Conservation (phyloP, 2,888 invertebrate genomes). For the Epistrophe eligans region DNA sequence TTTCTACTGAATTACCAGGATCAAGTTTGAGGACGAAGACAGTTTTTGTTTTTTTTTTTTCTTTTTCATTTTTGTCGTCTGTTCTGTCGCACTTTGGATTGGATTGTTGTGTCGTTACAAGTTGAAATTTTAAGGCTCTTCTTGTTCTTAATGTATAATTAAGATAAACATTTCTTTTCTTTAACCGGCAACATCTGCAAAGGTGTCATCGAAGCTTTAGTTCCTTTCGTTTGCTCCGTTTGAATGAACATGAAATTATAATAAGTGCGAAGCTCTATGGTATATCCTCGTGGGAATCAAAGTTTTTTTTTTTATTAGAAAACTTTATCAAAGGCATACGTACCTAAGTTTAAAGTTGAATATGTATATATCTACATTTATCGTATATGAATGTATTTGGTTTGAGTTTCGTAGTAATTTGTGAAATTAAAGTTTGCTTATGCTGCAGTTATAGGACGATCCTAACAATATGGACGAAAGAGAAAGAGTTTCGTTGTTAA, state of each 20-base stretch:
- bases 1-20: constrained; percentile 35
- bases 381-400: not conserved
- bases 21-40: constrained; percentile 16
- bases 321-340: constrained; percentile 14
- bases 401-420: constrained; percentile 19
- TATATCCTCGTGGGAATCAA: constrained; percentile 29
- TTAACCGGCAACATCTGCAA: constrained; percentile 26
- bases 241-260: constrained; percentile 30
- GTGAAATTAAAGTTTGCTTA: constrained; percentile 23
- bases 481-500: constrained; percentile 9
- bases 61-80: constrained; percentile 3
- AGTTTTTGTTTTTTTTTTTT: not conserved
- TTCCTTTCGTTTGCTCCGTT: not conserved
- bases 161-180: constrained; percentile 13
- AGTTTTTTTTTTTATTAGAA: constrained; percentile 31
- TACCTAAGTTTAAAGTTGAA: not conserved
- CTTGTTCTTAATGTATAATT: constrained; percentile 41
- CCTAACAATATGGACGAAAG: constrained; percentile 13
- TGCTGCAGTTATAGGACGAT: not conserved
- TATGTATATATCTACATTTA: not conserved
- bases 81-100: not conserved
- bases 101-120: constrained; percentile 17
- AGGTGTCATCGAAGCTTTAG: constrained; percentile 26
- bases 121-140: constrained; percentile 37
- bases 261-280: constrained; percentile 18